Base-by-base conservation (phyloP, 1,140 invertebrate genomes). In the Orchesella cincta region DNA sequence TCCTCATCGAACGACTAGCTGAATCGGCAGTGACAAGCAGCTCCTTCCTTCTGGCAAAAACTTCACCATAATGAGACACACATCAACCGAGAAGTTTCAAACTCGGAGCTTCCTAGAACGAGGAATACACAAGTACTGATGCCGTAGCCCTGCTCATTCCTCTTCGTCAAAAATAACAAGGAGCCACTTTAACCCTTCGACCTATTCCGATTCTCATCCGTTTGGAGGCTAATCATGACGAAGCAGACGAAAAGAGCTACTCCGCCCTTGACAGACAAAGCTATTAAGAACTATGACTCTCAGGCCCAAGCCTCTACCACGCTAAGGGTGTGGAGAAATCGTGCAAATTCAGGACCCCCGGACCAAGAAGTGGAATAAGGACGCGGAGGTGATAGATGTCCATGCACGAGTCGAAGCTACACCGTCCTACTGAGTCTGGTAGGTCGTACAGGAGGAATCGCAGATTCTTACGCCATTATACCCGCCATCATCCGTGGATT, bases 21-120 rank as follows among this genome's bases (percentile, higher is more conserved):
- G 81, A 82, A 62, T 76, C 75, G 52, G 79, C 77, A 29, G 79
- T 78, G 8, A 74, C 39, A 36, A 79, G 78, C 33, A 51, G 29
- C 33, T 75, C 79, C 52, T 46, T 70, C 18, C 76, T 82, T 71
- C 34, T 82, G 3, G 52, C 14, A 5, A 57, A 57, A n/a, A n/a
- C 52, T 3, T 57, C 52, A 8, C 12, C 12, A 3, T 14, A 57
- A 3, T 8, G 52, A 18, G 52, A n/a, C n/a, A 57, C 23, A 3
- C 23, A 3, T 3, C 12, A 3, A n/a, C 12, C 52, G 52, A 57
- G 3, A 3, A 14, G 14, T 57, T 57, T n/a, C 52, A n/a, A 57
- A n/a, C 52, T n/a, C 8, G 52, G 52, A n/a, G 23, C 23, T 57
- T 3, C 23, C 23, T 3, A n/a, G 23, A 26, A 3, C 23, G 52